Evolutionary conservation across 2,888 invertebrate species (phyloP), one percentile per base, ranked within the genome.

Genomic region (Xylota segnis): DNA sequence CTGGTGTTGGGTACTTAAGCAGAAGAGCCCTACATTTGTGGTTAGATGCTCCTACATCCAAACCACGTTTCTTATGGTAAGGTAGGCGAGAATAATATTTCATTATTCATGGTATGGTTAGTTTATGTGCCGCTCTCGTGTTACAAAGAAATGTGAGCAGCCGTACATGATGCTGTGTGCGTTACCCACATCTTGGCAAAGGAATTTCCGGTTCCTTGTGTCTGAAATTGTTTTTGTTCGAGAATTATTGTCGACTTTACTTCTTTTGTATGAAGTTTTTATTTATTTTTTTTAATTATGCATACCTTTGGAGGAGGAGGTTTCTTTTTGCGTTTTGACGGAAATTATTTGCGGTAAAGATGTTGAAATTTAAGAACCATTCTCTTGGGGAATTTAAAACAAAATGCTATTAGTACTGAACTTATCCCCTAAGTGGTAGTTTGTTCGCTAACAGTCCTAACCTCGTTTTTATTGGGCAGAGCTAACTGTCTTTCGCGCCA

Each of bases 121-220:
- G 12, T 83, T 83, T 77, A 78, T 83, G 54, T 83, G 59, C 65
- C 72, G 52, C 18, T 75, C 37, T 16, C 27, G 16, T 18, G 61
- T 37, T 16, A 72, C 52, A 83, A 83, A 78, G 61, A 43, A 68
- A 66, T 77, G 71, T 43, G 66, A 37, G 61, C 71, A 72, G 61
- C 72, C 71, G 59, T 59, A 65, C 43, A 59, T 65, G 45, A 52
- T 59, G 27, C 47, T 47, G 14, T 63, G 43, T 5, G 40, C 27
- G 54, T 52, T 47, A 16, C 29, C 52, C 40, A 34, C 40, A 59
- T 61, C 9, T 59, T 27, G 54, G 61, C 79, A 83, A 83, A 83
- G 78, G 83, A 78, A 83, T 83, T 83, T 83, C 83, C 83, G 74
- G 78, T 70, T 79, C 74, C 83, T 83, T 83, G 83, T 79, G 66